These are phyloP conservation scores for Axea sp. DNA, from an alignment of 2,888 invertebrate genomes.

Conservation along the genomic window DNA sequence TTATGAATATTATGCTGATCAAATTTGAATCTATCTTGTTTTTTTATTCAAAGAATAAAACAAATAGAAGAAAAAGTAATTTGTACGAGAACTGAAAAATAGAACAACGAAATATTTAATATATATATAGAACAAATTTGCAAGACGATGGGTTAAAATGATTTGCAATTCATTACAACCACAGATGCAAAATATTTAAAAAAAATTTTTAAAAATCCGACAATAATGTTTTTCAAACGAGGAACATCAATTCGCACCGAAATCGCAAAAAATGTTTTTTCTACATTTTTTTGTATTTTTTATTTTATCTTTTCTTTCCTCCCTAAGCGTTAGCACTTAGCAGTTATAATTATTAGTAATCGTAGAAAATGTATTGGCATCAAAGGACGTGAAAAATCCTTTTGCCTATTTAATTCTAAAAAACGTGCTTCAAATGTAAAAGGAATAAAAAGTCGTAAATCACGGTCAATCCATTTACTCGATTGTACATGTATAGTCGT, in stretches of 20 bases:
- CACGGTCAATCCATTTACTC: constrained; percentile 23
- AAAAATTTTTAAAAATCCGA: constrained; percentile 24
- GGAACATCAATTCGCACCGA: constrained; percentile 50
- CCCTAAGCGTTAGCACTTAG: constrained; percentile 55
- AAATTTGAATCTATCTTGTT: too few relatives aligned
- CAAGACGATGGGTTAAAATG: constrained; percentile 36
- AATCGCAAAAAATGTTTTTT: constrained; percentile 46
- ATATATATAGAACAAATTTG: constrained; percentile 31
- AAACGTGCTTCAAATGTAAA: constrained; percentile 59
- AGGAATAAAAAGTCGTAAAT: constrained; percentile 56
- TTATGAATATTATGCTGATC: too few relatives aligned
- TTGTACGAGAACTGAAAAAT: constrained; percentile 8
- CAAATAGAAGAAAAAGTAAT: constrained; percentile 21
- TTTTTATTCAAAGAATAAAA: not conserved
- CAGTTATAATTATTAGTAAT: constrained; percentile 53
- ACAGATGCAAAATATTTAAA: constrained; percentile 20
- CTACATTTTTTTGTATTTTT: constrained; percentile 6
- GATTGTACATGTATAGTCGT: constrained; percentile 16
- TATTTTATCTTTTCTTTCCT: constrained; percentile 13
- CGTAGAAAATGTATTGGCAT: constrained; percentile 53
- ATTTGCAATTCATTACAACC: constrained; percentile 30
- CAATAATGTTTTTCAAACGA: constrained; percentile 40
- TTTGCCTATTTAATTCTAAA: constrained; percentile 39
- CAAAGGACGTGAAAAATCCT: constrained; percentile 18
- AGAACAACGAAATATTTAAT: constrained; percentile 11